Conservation (phyloP, 2,888 invertebrate genomes). For the Ennomos fuscantarius region DNA sequence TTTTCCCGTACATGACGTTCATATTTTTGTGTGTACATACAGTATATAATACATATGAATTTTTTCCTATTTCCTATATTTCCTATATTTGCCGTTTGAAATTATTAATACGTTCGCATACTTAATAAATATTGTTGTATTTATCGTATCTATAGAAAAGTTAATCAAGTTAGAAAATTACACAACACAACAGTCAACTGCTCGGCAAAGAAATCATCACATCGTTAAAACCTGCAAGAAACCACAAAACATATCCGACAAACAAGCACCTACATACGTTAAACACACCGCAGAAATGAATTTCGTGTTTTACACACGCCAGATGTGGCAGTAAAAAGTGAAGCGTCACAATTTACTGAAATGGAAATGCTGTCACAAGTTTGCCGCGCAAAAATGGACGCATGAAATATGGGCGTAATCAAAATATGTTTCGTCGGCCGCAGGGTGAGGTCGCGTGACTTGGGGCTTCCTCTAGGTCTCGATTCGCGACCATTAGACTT, state of each 20-base stretch:
- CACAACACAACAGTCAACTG: slow-evolving; percentile 14
- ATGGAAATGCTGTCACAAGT: slow-evolving; percentile 59
- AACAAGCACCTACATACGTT: slow-evolving; percentile 8
- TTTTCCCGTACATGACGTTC: too few species aligned
- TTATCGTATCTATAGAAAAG: neutral
- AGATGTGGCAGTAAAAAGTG: slow-evolving; percentile 54
- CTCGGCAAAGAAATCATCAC: neutral
- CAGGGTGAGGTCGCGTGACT: slow-evolving; percentile 24
- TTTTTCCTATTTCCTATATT: too few species aligned
- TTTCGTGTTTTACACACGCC: slow-evolving; percentile 48
- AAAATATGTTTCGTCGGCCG: slow-evolving; percentile 46
- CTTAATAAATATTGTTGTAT: neutral
- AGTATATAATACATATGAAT: too few species aligned
- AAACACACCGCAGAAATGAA: slow-evolving; percentile 40
- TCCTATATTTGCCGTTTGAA: too few species aligned
- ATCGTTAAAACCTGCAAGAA: slow-evolving; percentile 12
- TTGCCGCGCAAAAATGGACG: slow-evolving; percentile 55
- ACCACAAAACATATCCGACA: slow-evolving; percentile 4
- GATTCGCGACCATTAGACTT: too few species aligned
- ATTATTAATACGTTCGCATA: too few species aligned
- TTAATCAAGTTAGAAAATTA: neutral
- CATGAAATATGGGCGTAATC: slow-evolving; percentile 60
- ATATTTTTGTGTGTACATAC: too few species aligned
- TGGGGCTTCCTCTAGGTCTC: slow-evolving; percentile 10
- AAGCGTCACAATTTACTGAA: slow-evolving; percentile 59